Conservation (phyloP, 2,113 vertebrate genomes). For the Poeciliopsis prolifica region DNA sequence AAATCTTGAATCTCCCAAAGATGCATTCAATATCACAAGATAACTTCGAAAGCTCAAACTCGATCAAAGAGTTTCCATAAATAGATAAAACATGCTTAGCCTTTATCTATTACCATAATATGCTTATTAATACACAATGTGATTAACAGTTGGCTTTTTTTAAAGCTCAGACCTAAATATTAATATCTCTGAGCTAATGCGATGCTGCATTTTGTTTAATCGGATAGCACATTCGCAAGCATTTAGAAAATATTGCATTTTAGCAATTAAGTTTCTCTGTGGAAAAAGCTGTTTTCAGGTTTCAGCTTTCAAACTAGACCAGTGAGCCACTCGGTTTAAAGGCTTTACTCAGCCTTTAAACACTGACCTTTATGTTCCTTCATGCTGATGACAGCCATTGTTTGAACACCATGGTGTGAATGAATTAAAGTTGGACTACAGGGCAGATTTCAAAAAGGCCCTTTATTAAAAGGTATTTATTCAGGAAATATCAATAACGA, state of each 20-base stretch:
- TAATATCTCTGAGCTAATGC: no score
- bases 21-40: conserved; percentile 9
- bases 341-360: conserved; percentile 1
- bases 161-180: background rate
- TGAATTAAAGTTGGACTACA: conserved; percentile 10
- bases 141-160: background rate
- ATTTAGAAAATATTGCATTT: background rate
- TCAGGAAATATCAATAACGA: background rate
- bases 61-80: background rate
- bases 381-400: background rate
- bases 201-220: background rate
- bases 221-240: background rate
- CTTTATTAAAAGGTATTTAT: background rate
- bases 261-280: background rate
- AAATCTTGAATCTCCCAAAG: conserved; percentile 11
- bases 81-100: background rate
- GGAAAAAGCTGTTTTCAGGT: background rate
- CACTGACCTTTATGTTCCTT: conserved; percentile 19
- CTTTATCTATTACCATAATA: background rate
- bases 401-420: background rate
- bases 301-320: background rate
- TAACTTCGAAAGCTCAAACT: background rate
- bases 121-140: background rate
- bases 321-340: background rate
- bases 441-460: background rate